Conservation (phyloP, 2,797 vertebrate species). For the Astyanax mexicanus region DNA sequence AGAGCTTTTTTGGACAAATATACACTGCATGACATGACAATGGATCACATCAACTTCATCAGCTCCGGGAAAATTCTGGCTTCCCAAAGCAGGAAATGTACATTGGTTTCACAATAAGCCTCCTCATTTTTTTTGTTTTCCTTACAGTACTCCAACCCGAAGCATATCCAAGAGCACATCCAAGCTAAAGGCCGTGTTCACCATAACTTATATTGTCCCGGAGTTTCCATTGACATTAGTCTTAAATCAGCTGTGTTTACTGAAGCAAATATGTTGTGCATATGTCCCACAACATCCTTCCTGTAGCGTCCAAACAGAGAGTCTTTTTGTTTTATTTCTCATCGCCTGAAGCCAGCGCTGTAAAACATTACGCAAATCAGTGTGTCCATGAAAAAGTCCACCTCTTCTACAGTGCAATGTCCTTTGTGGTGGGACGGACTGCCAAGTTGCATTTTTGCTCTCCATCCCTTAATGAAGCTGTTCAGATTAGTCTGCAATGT, state of each 20-base stretch:
- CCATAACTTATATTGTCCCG: slow-evolving; percentile 6
- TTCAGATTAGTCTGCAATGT: slow-evolving; percentile 24
- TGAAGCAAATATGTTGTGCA: slow-evolving; percentile 30
- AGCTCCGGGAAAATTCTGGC: not conserved
- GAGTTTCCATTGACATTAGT: slow-evolving; percentile 35
- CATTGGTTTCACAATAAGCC: not conserved
- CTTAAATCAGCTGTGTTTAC: slow-evolving; percentile 45
- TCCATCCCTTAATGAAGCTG: slow-evolving; percentile 29
- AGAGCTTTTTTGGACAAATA: too few relatives aligned
- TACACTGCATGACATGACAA: not conserved
- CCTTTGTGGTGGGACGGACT: slow-evolving; percentile 30
- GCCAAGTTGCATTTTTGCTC: slow-evolving; percentile 43
- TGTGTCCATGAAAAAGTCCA: slow-evolving; percentile 14
- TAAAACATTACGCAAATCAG: slow-evolving; percentile 25
- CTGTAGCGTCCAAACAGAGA: slow-evolving; percentile 22
- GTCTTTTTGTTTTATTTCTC: slow-evolving; percentile 34
- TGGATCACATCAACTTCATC: not conserved
- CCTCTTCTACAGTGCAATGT: slow-evolving; percentile 35
- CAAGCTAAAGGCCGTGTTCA: slow-evolving; percentile 20
- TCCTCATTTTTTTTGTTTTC: slow-evolving; percentile 15
- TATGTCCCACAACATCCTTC: slow-evolving; percentile 37
- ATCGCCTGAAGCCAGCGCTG: slow-evolving; percentile 30
- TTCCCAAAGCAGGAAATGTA: slow-evolving; percentile 22
- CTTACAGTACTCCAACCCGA: not conserved
- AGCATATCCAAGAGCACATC: slow-evolving; percentile 7